Conservation (phyloP, 2,888 invertebrate species). For the Dromius quadrimaculatus region DNA sequence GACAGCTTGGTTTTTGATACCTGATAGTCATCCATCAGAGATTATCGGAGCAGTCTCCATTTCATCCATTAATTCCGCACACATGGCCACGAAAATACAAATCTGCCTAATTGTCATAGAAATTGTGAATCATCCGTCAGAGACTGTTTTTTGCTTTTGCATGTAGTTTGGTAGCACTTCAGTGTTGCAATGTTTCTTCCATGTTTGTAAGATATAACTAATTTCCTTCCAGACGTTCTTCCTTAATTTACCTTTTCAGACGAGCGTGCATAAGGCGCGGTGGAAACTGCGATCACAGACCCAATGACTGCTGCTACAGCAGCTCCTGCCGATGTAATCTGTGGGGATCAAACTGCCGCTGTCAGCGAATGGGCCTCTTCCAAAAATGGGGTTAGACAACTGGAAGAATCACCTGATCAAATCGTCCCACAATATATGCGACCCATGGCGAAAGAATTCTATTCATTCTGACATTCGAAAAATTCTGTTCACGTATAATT, state of each 20-base stretch:
- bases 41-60: no score
- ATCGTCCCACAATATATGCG: conserved; percentile 58
- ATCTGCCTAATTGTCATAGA: no score
- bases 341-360: conserved; percentile 90
- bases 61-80: no score
- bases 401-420: conserved; percentile 59
- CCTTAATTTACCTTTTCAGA: conserved; percentile 87
- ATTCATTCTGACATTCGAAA: neutral
- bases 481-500: neutral
- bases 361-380: conserved; percentile 89
- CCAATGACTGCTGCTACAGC: conserved; percentile 87
- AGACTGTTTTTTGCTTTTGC: no score
- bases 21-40: no score
- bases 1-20: no score
- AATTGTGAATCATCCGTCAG: no score
- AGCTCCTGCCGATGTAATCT: conserved; percentile 89
- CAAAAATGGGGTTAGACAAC: conserved; percentile 85
- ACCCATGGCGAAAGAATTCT: conserved; percentile 47
- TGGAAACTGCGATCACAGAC: conserved; percentile 87
- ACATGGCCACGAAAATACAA: no score
- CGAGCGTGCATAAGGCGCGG: conserved; percentile 85
- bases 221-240: conserved; percentile 83
- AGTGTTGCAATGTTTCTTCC: conserved; percentile 14
- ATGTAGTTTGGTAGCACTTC: neutral
- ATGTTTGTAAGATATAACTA: conserved; percentile 64